phyloP scores from a whole-genome alignment of 2,888 invertebrate genomes.

The Plusia festucae region DNA sequence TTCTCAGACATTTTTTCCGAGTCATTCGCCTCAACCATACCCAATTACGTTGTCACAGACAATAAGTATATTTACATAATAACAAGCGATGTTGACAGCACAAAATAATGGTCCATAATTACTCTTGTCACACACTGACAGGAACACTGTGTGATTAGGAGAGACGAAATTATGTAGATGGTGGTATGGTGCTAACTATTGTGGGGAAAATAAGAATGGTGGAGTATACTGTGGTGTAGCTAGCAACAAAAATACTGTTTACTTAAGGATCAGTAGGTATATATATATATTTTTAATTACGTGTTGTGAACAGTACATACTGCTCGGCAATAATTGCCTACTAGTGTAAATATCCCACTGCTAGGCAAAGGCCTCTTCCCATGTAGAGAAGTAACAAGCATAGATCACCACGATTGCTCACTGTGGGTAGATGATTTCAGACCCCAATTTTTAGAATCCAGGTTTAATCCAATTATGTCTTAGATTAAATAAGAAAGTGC shows the following conservation, averaged over 20 bases:
- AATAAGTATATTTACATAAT: slow-evolving; percentile 1
- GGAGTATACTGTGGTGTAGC: neutral
- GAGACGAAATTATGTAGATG: neutral
- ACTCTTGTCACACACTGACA: neutral
- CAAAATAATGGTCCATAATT: slow-evolving; percentile 3
- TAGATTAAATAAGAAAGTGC: too few relatives aligned
- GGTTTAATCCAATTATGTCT: too few relatives aligned
- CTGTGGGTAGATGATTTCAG: too few relatives aligned
- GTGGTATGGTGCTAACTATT: neutral
- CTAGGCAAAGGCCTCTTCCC: too few relatives aligned
- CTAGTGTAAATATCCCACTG: too few relatives aligned
- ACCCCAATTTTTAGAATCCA: too few relatives aligned
- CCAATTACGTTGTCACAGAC: slow-evolving; percentile 1
- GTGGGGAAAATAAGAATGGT: neutral
- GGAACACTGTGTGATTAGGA: neutral
- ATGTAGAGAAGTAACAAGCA: too few relatives aligned
- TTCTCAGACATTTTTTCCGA: neutral
- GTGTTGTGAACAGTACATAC: too few relatives aligned
- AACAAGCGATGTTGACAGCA: neutral
- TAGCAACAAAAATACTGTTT: neutral
- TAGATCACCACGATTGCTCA: too few relatives aligned
- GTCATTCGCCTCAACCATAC: neutral
- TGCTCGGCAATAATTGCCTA: too few relatives aligned
- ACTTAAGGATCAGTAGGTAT: too few relatives aligned
- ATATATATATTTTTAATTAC: too few relatives aligned